Evolutionary conservation across 1,140 invertebrate species (phyloP).

Genomic region (Bilobella aurantiaca): DNA sequence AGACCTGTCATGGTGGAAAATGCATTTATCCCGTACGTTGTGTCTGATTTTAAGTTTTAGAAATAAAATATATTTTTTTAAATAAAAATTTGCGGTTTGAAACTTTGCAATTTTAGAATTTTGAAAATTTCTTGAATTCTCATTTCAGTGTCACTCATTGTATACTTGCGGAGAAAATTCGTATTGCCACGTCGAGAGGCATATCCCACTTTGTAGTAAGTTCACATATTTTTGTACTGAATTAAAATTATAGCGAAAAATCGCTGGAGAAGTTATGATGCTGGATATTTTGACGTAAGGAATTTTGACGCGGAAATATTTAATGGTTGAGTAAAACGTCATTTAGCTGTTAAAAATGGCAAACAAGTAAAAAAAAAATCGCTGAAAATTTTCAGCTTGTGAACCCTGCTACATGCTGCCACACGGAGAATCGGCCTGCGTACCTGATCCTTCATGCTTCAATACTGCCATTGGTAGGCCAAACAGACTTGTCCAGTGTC

Average conservation of each 20-base stretch:
- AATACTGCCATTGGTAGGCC: background rate
- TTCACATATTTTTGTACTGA: too few species aligned
- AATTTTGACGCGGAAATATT: too few species aligned
- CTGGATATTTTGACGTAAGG: too few species aligned
- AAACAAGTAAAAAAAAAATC: too few species aligned
- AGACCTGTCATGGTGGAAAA: conserved; percentile 1
- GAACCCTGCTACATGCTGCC: background rate
- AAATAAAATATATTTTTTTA: too few species aligned
- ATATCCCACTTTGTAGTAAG: background rate
- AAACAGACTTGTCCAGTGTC: background rate
- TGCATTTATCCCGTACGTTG: conserved; percentile 6
- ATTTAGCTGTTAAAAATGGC: too few species aligned
- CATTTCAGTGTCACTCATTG: background rate
- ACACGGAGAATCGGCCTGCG: background rate
- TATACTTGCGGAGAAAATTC: conserved; percentile 1
- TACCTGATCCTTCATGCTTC: background rate
- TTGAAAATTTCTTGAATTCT: background rate
- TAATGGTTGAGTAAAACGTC: too few species aligned
- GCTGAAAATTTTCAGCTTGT: too few species aligned
- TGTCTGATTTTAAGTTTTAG: too few species aligned
- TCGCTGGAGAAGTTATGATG: too few species aligned
- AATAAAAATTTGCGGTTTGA: too few species aligned
- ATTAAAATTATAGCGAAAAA: too few species aligned
- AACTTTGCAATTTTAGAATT: background rate
- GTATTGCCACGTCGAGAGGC: background rate